These are phyloP conservation scores for Zosterops pallidus DNA, from an alignment of 2,113 vertebrate species.

Conservation along the genomic window DNA sequence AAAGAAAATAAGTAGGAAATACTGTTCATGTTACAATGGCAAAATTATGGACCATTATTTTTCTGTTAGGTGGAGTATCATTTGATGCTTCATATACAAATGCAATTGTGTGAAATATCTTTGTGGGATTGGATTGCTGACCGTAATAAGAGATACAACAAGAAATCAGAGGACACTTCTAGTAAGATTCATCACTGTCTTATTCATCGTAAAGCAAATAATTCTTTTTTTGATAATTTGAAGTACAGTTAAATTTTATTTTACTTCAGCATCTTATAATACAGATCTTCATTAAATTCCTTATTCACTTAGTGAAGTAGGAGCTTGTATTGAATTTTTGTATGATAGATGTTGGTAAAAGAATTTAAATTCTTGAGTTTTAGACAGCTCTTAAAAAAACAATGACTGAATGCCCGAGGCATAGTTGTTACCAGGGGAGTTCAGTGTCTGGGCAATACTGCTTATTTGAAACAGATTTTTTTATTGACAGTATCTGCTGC, in stretches of 20 bases:
- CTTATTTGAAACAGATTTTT: neutral
- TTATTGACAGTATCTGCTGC: neutral
- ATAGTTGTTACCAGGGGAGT: neutral
- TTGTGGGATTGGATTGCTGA: slow-evolving; percentile 93
- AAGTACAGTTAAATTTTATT: neutral
- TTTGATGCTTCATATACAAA: slow-evolving; percentile 96
- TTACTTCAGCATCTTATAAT: neutral
- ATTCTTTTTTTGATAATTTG: neutral
- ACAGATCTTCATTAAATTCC: neutral
- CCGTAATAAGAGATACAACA: slow-evolving; percentile 72
- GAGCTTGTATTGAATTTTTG: neutral
- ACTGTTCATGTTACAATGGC: neutral
- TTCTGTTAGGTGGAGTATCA: slow-evolving; percentile 82
- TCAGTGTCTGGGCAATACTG: neutral
- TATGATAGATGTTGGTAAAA: neutral
- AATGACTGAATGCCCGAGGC: neutral
- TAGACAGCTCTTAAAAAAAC: neutral
- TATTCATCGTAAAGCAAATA: neutral
- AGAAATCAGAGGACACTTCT: slow-evolving; percentile 39
- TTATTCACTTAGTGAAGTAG: neutral
- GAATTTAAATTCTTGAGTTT: neutral
- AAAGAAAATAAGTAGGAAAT: neutral
- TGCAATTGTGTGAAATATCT: slow-evolving; percentile 94
- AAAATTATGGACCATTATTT: neutral
- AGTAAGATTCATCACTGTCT: slow-evolving; percentile 63